These are phyloP conservation scores for Setophaga kirtlandii DNA, from an alignment of 2,113 vertebrate species.

Conservation along the genomic window DNA sequence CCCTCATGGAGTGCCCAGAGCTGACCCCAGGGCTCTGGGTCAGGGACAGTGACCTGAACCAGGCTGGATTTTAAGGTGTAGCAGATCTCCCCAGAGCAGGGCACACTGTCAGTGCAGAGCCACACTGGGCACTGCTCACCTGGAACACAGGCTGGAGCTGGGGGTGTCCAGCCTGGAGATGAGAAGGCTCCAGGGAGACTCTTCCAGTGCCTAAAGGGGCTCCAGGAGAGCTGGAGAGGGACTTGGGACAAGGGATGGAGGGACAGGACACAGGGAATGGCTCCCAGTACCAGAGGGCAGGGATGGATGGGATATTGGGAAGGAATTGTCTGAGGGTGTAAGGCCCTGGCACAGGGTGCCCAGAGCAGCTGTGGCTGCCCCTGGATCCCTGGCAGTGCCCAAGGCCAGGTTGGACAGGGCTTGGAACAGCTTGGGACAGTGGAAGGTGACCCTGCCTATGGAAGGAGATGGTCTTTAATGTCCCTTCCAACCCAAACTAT, in stretches of 20 bases:
- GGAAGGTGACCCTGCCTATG: neutral
- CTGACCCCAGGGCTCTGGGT: neutral
- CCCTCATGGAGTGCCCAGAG: neutral
- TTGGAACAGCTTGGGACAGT: rapidly evolving
- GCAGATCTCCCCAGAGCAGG: neutral
- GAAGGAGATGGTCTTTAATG: neutral
- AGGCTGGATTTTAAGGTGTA: neutral
- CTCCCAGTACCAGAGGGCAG: neutral
- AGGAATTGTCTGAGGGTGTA: rapidly evolving
- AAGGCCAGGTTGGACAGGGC: rapidly evolving
- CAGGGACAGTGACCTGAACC: neutral
- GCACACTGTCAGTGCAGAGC: neutral
- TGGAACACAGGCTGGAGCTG: neutral
- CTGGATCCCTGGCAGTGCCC: neutral
- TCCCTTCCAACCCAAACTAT: neutral
- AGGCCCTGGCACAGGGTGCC: neutral
- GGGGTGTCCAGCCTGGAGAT: neutral
- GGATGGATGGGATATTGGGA: rapidly evolving
- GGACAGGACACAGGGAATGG: neutral
- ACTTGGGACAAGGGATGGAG: neutral
- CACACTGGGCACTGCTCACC: neutral
- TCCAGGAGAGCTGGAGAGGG: neutral
- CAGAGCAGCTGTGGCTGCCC: neutral
- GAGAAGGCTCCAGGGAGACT: neutral
- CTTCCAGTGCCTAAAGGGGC: neutral